Evolutionary conservation across 2,113 vertebrate species (phyloP).

Genomic region (Microcebus griseorufus): DNA sequence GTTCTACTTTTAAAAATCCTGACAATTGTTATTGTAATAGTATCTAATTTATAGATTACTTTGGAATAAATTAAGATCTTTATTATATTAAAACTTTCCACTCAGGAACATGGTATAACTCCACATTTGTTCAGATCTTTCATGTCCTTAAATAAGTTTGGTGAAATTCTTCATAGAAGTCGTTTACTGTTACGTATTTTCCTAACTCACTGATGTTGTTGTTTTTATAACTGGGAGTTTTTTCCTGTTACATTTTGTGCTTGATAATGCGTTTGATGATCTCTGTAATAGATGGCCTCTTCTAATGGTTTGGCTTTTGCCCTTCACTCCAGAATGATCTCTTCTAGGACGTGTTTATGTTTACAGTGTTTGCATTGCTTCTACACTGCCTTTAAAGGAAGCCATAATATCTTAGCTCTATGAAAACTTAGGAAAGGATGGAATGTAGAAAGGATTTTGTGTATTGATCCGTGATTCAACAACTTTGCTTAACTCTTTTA

Average conservation of each 20-base stretch:
- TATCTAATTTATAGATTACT: not conserved
- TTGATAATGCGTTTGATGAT: constrained; percentile 85
- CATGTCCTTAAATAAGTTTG: not conserved
- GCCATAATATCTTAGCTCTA: not conserved
- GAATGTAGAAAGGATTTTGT: not conserved
- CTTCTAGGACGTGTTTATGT: constrained; percentile 79
- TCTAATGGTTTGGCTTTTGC: constrained; percentile 89
- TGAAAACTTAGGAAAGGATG: not conserved
- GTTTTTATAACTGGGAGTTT: not conserved
- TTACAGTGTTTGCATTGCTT: constrained; percentile 54
- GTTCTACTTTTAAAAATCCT: not conserved
- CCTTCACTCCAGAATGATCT: constrained; percentile 73
- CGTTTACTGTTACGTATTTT: not conserved
- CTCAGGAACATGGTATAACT: not conserved
- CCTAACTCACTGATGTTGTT: not conserved
- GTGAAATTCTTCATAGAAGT: not conserved
- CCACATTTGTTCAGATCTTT: not conserved
- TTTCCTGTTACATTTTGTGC: not conserved
- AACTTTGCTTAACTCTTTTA: not conserved
- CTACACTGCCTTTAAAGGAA: not conserved
- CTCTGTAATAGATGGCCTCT: constrained; percentile 90
- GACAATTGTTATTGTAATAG: not conserved
- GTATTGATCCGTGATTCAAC: not conserved
- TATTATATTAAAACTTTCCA: not conserved
- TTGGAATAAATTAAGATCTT: not conserved